Conservation (phyloP, 53 echinoderm and acorn worm species). For the Mesocentrotus franciscanus region DNA sequence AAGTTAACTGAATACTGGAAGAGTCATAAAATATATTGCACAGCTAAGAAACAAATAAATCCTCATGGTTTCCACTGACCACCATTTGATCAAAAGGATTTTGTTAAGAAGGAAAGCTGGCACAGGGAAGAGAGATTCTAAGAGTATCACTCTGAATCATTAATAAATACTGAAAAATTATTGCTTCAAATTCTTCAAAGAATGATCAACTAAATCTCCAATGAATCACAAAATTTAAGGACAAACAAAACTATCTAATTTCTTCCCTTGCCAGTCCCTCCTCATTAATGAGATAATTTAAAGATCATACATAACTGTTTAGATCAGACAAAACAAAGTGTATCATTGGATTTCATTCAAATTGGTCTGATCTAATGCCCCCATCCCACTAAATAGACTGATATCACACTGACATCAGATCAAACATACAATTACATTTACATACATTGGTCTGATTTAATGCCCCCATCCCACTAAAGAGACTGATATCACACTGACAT, state of each 20-base stretch:
- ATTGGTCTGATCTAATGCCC: neutral
- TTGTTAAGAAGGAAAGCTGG: neutral
- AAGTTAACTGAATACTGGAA: neutral
- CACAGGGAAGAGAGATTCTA: neutral
- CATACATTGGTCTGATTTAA: neutral
- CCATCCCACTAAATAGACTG: too few species aligned
- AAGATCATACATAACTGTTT: neutral
- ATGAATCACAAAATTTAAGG: neutral
- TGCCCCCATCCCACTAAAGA: too few species aligned
- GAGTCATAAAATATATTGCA: neutral
- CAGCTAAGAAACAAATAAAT: neutral
- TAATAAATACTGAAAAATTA: neutral
- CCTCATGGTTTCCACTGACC: neutral
- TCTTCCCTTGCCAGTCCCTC: neutral
- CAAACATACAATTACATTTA: too few species aligned
- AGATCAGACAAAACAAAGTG: neutral
- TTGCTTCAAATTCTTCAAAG: constrained; percentile 12
- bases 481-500: too few species aligned
- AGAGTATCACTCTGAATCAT: neutral
- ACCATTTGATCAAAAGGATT: neutral
- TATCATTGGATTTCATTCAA: neutral
- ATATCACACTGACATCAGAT: too few species aligned
- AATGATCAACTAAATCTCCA: neutral
- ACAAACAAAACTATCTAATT: neutral
- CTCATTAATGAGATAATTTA: neutral